A percentile compares a stretch with the other conserved stretches of the same genome.
These are phyloP conservation scores for Troides helena DNA, from an alignment of 2,888 invertebrate species.

Conservation along the genomic window DNA sequence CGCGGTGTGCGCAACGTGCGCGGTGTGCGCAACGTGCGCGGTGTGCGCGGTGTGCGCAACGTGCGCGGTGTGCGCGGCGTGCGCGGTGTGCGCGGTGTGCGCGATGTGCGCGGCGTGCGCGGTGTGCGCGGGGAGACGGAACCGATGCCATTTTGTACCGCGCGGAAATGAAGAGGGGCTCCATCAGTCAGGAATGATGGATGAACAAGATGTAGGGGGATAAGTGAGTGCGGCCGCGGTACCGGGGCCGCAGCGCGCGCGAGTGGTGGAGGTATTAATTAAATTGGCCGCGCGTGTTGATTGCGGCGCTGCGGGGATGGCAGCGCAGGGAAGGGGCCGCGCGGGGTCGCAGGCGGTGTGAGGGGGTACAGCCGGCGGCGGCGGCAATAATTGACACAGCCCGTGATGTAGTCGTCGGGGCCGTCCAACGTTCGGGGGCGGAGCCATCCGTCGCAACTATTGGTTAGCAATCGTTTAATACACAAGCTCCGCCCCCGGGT, in stretches of 20 bases:
- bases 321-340: conserved; percentile 14
- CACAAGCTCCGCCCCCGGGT: conserved; percentile 31
- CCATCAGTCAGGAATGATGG: conserved; percentile 17
- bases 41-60: too few species aligned
- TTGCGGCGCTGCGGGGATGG: conserved; percentile 27
- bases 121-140: too few species aligned
- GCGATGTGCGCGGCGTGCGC: too few species aligned
- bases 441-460: conserved; percentile 42
- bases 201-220: conserved; percentile 23
- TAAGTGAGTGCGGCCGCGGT: conserved; percentile 22
- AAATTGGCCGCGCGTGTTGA: conserved; percentile 29
- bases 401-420: conserved; percentile 41
- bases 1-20: too few species aligned
- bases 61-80: too few species aligned
- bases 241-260: conserved; percentile 22
- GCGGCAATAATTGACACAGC: conserved; percentile 35
- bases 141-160: neutral
- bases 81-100: too few species aligned
- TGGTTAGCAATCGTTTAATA: conserved; percentile 38
- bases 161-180: conserved; percentile 9
- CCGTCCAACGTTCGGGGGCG: conserved; percentile 29
- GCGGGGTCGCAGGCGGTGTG: conserved; percentile 7
- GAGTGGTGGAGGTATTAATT: conserved; percentile 23
- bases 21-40: too few species aligned
- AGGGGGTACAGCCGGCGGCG: conserved; percentile 21